Evolutionary conservation across 2,113 vertebrate genomes (phyloP).

Genomic region (Ageneiosus marmoratus): DNA sequence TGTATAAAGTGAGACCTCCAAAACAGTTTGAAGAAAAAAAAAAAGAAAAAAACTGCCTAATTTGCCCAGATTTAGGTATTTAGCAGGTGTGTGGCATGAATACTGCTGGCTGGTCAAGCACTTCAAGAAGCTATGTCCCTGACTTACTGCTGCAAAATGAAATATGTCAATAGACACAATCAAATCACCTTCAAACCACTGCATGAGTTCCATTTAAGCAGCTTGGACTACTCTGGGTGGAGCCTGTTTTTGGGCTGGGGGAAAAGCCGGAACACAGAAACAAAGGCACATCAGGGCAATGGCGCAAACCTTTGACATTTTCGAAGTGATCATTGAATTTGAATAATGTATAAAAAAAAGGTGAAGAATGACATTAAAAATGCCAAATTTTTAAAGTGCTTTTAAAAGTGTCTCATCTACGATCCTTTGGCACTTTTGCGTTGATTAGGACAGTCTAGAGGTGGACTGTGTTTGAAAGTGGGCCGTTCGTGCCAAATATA

Average conservation of each 20-base stretch:
- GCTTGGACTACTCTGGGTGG: not conserved
- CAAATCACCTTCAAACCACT: not conserved
- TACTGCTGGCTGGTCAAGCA: not conserved
- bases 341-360: not conserved
- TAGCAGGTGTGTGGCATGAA: not conserved
- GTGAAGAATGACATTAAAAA: not conserved
- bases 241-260: not conserved
- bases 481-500: not conserved
- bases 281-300: not conserved
- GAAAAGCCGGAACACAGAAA: not conserved
- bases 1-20: not conserved
- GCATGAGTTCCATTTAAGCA: not conserved
- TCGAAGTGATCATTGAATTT: not conserved
- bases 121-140: not conserved
- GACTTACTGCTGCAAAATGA: not conserved
- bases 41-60: not conserved
- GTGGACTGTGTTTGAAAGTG: not conserved
- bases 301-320: not conserved
- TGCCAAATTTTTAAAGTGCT: not conserved
- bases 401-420: not conserved
- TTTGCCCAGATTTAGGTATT: not conserved
- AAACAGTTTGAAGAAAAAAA: not conserved
- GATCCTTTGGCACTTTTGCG: conserved; percentile 12
- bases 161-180: not conserved
- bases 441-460: not conserved